Evolutionary conservation across 2,113 vertebrate species (phyloP), one percentile per base, ranked within the genome.

Genomic region (Protomyctophum bolini): DNA sequence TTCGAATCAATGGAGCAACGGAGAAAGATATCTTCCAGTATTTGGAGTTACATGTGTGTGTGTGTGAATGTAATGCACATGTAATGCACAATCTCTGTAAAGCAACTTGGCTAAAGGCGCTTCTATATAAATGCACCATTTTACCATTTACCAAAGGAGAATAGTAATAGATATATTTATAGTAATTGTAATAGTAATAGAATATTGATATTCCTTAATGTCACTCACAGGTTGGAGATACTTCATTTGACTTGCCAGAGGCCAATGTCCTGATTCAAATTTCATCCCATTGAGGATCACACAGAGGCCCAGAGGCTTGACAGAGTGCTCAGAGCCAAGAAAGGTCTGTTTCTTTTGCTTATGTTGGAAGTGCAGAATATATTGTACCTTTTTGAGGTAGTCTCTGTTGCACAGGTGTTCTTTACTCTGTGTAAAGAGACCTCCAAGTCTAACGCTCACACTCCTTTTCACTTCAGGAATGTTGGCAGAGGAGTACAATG

Each of bases 401-500:
- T n/a, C 7, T 58, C 15, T 58, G 56, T 58, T 9, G 15, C 7
- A 21, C 7, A 28, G 57, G 15, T 15, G 14, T 28, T 1, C 55
- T 57, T 14, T 8, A 58, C 54, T 14, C 66, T 46, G 6, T 58
- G 55, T 8, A 63, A 52, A 65, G 50, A 41, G 6, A 6, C 21
- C 21, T 21, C n/a, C n/a, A n/a, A n/a, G n/a, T n/a, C 4, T 50
- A 49, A n/a, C 28, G 72, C 45, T 70, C 21, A 7, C 49, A 21
- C 21, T 48, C 4, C 2, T 29, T 68, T 49, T n/a, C 56, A 41
- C 46, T 84, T 10, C 66, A 99, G 98, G 97, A 29, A 99, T 97
- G 96, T 93, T 97, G 0, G 97, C 98, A 47, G 97, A 99, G 74
- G 97, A 99, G 67, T 98, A 99, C 94, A 99, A 99, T 54, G 98